Base-by-base conservation (phyloP, 2,797 vertebrate genomes). In the Oreortyx pictus region DNA sequence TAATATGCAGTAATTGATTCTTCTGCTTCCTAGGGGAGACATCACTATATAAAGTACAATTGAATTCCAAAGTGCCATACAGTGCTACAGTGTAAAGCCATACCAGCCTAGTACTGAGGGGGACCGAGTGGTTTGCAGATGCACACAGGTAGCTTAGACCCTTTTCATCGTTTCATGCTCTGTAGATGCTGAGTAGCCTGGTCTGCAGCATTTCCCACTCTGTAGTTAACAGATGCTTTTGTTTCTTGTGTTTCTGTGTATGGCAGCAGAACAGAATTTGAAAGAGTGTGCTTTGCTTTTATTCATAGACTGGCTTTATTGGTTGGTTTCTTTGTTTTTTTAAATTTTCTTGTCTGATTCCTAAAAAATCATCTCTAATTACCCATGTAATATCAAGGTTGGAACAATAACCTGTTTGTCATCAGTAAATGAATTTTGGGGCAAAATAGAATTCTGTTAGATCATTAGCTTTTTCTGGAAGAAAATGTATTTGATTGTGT, bases 371-470 rank as follows among this genome's bases (percentile, higher is more conserved):
- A 31, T 47, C 66, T 94, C 18, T 93, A 96, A 94, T 94, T 90
- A 71, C n/a, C 12, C 31, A 29, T 43, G 65, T 80, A 54, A 37
- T 96, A 89, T 64, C 57, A 90, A 83, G 80, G 75, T 16, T 82
- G 93, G 94, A 92, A 59, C 82, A 96, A 71, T 61, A 93, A 65
- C 54, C 31, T 65, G 56, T 80, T 96, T 94, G 96, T 96, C 77
- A 84, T 80, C 29, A 22, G 35, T 96, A 89, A 97, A 92, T 90
- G 95, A 73, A 80, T 90, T 90, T 77, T 35, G 19, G 82, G 91
- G 92, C 73, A 96, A 76, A 72, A 75, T 84, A 92, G 83, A 94
- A 93, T 96, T 94, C 82, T 96, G n/a, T 59, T 94, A 79, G 87
- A 77, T 71, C 88, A 82, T 96, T 96, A 90, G 86, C 49, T 96